Conservation (phyloP, 2,797 vertebrate genomes). For the Neoniphon sammara region DNA sequence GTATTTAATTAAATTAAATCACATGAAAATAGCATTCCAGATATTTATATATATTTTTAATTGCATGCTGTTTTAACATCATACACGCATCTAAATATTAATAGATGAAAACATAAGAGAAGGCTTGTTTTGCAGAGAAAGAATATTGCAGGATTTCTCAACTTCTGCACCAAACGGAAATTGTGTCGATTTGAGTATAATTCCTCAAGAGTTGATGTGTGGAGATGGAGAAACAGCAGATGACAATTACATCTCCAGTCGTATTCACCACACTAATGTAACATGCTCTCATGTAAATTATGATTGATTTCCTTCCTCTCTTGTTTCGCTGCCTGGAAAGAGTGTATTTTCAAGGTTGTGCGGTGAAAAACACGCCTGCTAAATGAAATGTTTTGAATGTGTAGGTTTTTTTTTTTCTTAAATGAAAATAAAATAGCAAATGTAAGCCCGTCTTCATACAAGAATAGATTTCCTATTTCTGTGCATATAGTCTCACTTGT, state of each 20-base stretch:
- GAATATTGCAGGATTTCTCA: not conserved
- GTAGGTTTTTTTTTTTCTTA: not conserved
- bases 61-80: no score
- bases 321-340: not conserved
- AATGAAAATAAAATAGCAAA: not conserved
- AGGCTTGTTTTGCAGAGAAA: not conserved
- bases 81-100: no score
- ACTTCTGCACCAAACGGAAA: slow-evolving; percentile 20
- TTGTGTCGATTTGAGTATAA: slow-evolving; percentile 9
- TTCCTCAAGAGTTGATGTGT: slow-evolving; percentile 25
- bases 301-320: not conserved
- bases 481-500: not conserved
- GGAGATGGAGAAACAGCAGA: not conserved
- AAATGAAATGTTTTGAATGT: slow-evolving; percentile 9
- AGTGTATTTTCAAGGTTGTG: slow-evolving; percentile 14
- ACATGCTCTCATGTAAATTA: not conserved
- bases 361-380: slow-evolving; percentile 6
- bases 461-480: not conserved
- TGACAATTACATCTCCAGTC: slow-evolving; percentile 20
- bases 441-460: not conserved
- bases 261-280: slow-evolving; percentile 19
- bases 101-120: no score
- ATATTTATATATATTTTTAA: no score
- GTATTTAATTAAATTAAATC: no score
- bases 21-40: no score